These are phyloP conservation scores for Diphyllodes magnificus DNA, from an alignment of 2,113 vertebrate species.

Conservation along the genomic window DNA sequence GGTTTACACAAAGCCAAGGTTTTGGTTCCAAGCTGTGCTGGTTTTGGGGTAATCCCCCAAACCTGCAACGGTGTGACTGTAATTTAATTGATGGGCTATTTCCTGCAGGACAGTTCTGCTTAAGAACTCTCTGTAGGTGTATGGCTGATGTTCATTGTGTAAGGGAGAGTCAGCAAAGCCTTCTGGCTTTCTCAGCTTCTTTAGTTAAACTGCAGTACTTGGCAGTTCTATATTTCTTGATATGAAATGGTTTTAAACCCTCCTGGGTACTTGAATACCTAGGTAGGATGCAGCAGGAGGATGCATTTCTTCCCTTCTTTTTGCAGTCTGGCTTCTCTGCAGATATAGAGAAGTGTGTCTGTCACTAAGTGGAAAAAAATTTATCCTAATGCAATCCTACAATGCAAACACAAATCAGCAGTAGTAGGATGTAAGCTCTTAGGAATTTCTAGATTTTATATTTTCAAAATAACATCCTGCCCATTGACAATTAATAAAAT, in stretches of 20 bases:
- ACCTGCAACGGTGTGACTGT: neutral
- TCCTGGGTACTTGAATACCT: neutral
- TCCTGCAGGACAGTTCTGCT: neutral
- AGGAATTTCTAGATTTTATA: neutral
- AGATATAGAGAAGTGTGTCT: neutral
- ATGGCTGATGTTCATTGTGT: neutral
- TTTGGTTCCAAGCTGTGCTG: rapidly evolving
- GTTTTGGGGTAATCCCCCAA: neutral
- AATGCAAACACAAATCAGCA: neutral
- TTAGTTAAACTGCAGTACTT: neutral
- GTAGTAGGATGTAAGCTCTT: neutral
- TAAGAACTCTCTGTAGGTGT: neutral
- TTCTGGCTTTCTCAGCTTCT: neutral
- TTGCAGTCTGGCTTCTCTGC: neutral
- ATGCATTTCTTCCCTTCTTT: neutral
- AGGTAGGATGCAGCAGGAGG: neutral
- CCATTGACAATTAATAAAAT: neutral
- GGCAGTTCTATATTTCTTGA: neutral
- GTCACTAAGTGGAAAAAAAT: neutral
- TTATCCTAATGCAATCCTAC: neutral
- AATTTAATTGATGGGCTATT: neutral
- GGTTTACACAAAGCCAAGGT: neutral
- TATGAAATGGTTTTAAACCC: neutral
- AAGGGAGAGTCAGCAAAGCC: neutral
- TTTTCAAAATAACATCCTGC: neutral